Base-by-base conservation (phyloP, 2,113 vertebrate genomes). In the Cyrtonyx montezumae region DNA sequence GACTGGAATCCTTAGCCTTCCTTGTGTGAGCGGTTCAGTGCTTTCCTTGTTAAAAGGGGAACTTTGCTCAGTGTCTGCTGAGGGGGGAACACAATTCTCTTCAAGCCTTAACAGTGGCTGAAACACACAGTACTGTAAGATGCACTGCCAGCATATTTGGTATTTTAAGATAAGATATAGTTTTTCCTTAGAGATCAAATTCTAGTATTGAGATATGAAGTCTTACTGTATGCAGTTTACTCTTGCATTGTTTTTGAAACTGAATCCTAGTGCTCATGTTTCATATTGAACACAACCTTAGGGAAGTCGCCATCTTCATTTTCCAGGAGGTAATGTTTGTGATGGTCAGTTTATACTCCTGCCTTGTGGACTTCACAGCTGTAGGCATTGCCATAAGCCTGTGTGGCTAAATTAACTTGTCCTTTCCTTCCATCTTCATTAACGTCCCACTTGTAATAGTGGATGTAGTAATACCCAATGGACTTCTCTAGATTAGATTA, bases 61-160 rank as follows among this genome's bases (percentile, higher is more conserved):
- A 91, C 0, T 1, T 88, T 87, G 59, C 80, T 92, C 80, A 32
- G 79, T 83, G 61, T 88, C 51, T 91, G 87, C 90, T 92, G 71
- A 83, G 91, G 81, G 67, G 79, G 63, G 92, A 94, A 91, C 59
- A 30, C 2, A 8, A 49, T 56, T 94, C 74, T 95, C 94, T 90
- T 84, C 86, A 90, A 96, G 96, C 96, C 97, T 97, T 97, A 97
- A 95, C 62, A 91, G 67, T 79, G 95, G 96, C 95, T 83, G 88
- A 79, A 94, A 95, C 66, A 85, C 61, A 97, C 79, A 91, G 94
- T 93, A 94, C 94, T 95, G 91, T 96, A 96, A 78, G 91, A 95
- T 89, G 92, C 93, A 95, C 94, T 94, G 94, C 97, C 97, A 97
- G 95, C 95, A 94, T 93, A 93, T 87, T 93, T 96, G 91, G 86